Base-by-base conservation (phyloP, 2,888 invertebrate genomes). In the Strigamia maritima region DNA sequence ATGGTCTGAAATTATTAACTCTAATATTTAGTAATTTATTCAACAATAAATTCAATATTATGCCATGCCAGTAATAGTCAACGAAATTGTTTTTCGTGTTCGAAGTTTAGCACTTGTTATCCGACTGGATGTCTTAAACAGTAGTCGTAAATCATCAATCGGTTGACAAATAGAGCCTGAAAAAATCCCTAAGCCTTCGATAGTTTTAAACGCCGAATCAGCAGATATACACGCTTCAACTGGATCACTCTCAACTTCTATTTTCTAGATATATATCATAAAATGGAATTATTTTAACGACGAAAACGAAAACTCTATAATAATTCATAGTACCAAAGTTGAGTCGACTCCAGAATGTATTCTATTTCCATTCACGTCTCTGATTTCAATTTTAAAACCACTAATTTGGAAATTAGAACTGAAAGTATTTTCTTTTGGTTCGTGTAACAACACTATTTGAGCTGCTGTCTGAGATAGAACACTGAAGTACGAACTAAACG, bases 261-360 rank as follows among this genome's bases (percentile, higher is more conserved):
- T 31, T 75, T 35, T 4, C 75, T 75, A n/a, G 7, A n/a, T 22
- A 75, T 35, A 35, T 6, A 75, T 7, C 35, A 40, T 31, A 49
- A 49, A 16, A 6, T 49, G n/a, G 8, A 19, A n/a, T n/a, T 19
- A 1, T 6, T 49, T 49, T n/a, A 44, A 2, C 14, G 2, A 14
- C 16, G 8, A 14, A 14, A 14, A 14, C 16, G 8, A 6, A 75
- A 16, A 75, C 16, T 75, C n/a, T n/a, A n/a, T 75, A 28, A 38
- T 75, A n/a, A 70, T 6, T 35, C 7, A 2, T n/a, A 7, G 16
- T 77, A 78, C 78, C 31, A 78, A 24, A 19, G 14, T 28, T 28
- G 60, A 16, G 19, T 78, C 78, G 22, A 31, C 65, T 28, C 78
- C 78, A 14, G 78, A 78, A 78, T 54, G 65, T 14, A 78, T 78